A percentile compares a stretch with the other conserved stretches of the same genome.
Evolutionary conservation across 2,797 vertebrate genomes (phyloP).

Genomic region (Rhinichthys osculus): DNA sequence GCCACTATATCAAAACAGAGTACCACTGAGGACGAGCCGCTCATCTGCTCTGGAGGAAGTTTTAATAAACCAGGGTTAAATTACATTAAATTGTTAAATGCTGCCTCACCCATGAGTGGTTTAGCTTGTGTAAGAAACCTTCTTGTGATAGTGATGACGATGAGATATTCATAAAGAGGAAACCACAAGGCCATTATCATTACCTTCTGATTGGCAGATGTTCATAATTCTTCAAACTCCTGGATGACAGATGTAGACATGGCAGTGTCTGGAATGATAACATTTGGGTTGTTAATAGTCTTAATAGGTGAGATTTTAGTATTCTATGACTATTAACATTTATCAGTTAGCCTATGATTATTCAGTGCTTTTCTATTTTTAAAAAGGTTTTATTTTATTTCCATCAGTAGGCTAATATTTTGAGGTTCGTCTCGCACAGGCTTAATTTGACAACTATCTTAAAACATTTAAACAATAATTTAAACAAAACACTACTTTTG

Average conservation of each 20-base stretch:
- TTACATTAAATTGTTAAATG: background rate
- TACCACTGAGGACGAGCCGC: background rate
- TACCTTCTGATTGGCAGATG: conserved; percentile 1
- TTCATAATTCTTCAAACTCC: background rate
- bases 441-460: background rate
- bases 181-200: conserved; percentile 6
- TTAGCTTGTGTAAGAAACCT: background rate
- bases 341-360: background rate
- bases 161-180: background rate
- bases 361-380: background rate
- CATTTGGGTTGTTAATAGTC: background rate
- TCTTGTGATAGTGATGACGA: background rate
- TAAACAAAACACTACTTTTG: background rate
- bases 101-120: background rate
- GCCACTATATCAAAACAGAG: too few species aligned
- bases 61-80: background rate
- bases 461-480: background rate
- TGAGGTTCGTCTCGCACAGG: background rate
- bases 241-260: background rate
- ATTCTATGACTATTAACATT: background rate
- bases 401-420: background rate
- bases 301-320: conserved; percentile 3
- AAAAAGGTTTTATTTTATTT: background rate
- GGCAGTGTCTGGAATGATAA: background rate
- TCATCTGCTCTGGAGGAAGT: background rate